phyloP scores from a whole-genome alignment of 2,797 vertebrate species.

The Mormyrops boulengeri region DNA sequence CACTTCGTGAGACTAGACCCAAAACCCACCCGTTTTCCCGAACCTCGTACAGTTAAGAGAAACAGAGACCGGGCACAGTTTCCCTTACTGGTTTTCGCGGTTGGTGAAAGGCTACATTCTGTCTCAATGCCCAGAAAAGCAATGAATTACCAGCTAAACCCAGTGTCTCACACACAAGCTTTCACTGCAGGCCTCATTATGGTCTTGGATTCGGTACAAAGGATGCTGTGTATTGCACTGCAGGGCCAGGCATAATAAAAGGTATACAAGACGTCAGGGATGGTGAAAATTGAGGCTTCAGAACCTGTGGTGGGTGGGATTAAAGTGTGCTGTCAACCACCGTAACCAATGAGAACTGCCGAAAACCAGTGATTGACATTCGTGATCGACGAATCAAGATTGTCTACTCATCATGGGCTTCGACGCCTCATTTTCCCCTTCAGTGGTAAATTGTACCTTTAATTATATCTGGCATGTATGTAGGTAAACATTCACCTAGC shows the following conservation, averaged over 20 bases:
- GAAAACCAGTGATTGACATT: neutral
- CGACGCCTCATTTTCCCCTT: neutral
- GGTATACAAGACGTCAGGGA: neutral
- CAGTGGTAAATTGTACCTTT: neutral
- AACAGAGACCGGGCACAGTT: neutral
- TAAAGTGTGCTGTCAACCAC: neutral
- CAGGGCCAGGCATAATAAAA: neutral
- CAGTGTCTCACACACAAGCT: conserved; percentile 17
- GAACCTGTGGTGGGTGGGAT: neutral
- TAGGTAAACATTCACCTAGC: too few relatives aligned
- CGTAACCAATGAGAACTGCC: neutral
- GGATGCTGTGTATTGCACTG: neutral
- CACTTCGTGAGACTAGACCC: neutral
- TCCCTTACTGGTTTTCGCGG: neutral
- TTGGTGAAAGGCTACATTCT: neutral
- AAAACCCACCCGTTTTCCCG: neutral
- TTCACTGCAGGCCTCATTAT: conserved; percentile 41
- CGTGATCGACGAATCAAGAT: neutral
- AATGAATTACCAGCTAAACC: conserved; percentile 31
- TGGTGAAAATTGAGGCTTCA: neutral
- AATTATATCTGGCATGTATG: neutral
- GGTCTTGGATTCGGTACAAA: conserved; percentile 36
- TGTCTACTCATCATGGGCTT: neutral
- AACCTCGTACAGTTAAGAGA: neutral
- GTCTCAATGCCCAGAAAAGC: neutral